Evolutionary conservation across 2,888 invertebrate species (phyloP), one percentile per base, ranked within the genome.

Genomic region (Bombylius major): DNA sequence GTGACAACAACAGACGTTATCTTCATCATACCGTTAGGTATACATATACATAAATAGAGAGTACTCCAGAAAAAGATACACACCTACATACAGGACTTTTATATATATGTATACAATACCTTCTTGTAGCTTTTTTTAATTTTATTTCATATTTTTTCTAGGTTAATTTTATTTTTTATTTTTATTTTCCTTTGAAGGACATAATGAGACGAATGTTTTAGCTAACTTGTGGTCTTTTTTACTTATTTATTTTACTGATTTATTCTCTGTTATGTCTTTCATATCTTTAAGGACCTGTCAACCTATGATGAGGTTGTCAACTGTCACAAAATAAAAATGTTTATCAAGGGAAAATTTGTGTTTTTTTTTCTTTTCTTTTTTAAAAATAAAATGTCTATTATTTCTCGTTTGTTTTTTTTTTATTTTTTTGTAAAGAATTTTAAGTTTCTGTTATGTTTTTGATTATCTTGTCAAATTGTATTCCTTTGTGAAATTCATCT

Each of bases 1-100:
- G 56, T 50, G 59, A 59, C 59, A 59, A 56, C 44, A 56, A 49
- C 59, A 59, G 59, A 55, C 50, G 55, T 50, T 50, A 47, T 55
- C 46, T 50, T 55, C 55, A 55, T 50, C 47, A 23, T 9, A n/a
- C 13, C 34, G 4, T 36, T 36, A 5, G 7, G 5, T 34, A 6
- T 34, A 7, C 34, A 34, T 34, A 6, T 7, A 36, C 23, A 23
- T 23, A 23, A 23, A 23, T 3, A 23, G 23, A 23, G 23, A 23
- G 23, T 23, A 23, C 23, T 36, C 8, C 4, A 36, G 5, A 36
- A 36, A 36, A 7, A 36, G 4, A 42, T 42, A 42, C 39, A 42
- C 8, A 42, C 39, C 4, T 8, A 11, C 7, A 42, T 11, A 42
- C 8, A 42, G 4, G 11, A 11, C 4, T 4, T 42, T 42, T 11